Evolutionary conservation across 2,113 vertebrate genomes (phyloP).

Genomic region (Stigmatopora nigra): DNA sequence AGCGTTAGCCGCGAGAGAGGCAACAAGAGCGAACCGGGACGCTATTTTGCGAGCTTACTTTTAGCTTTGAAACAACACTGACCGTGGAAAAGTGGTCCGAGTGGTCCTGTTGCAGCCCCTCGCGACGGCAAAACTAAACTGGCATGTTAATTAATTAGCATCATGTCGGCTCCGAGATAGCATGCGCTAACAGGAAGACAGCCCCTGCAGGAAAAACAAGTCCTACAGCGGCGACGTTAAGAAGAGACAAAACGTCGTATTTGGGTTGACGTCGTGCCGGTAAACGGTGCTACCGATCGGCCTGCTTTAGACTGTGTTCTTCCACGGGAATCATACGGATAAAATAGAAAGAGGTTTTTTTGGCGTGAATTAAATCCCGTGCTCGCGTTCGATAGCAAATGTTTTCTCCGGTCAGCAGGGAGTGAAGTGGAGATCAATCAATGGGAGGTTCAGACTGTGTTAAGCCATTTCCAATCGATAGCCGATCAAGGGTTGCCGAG

Average conservation of each 20-base stretch:
- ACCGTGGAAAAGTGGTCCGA: background rate
- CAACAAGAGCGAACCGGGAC: slow-evolving; percentile 13
- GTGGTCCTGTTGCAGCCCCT: slow-evolving; percentile 25
- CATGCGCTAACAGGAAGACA: slow-evolving; percentile 62
- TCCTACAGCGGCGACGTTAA: slow-evolving; percentile 56
- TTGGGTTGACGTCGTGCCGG: background rate
- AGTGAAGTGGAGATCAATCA: slow-evolving; percentile 66
- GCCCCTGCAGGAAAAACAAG: slow-evolving; percentile 56
- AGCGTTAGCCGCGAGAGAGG: slow-evolving; percentile 37
- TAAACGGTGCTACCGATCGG: background rate
- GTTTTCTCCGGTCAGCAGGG: slow-evolving; percentile 64
- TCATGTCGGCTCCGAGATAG: slow-evolving; percentile 39
- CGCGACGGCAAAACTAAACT: slow-evolving; percentile 23
- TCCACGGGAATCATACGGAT: too few species aligned
- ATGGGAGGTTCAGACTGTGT: slow-evolving; percentile 56
- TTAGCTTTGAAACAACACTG: slow-evolving; percentile 9
- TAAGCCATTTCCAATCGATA: slow-evolving; percentile 40
- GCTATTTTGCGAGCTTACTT: slow-evolving; percentile 26
- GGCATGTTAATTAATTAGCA: slow-evolving; percentile 36
- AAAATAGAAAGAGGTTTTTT: slow-evolving; percentile 20
- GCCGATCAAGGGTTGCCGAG: slow-evolving; percentile 2
- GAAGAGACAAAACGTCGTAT: slow-evolving; percentile 27
- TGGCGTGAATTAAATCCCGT: slow-evolving; percentile 58
- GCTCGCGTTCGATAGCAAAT: slow-evolving; percentile 49
- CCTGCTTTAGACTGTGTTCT: background rate